Evolutionary conservation across 1,140 invertebrate species (phyloP).

Genomic region (Cherax quadricarinatus): DNA sequence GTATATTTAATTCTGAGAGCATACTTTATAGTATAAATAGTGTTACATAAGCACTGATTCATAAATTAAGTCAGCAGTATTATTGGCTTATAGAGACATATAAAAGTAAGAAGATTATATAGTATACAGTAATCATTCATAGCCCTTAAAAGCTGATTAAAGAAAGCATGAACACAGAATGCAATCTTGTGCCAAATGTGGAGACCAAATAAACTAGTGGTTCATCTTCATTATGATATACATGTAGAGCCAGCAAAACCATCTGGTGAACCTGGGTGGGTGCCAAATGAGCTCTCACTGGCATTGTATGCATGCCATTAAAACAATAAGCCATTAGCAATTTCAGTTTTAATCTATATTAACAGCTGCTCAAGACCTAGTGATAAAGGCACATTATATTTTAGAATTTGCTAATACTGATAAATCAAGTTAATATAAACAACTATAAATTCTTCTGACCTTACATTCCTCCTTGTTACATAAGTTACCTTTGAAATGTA

Average conservation of each 20-base stretch:
- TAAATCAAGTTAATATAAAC: not conserved
- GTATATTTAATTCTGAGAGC: not conserved
- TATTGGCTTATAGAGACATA: not conserved
- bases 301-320: not conserved
- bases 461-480: not conserved
- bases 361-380: not conserved
- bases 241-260: no score
- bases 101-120: conserved; percentile 4
- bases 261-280: no score
- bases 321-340: conserved; percentile 4
- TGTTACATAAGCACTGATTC: not conserved
- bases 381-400: not conserved
- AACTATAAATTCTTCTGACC: not conserved
- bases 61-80: not conserved
- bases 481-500: not conserved
- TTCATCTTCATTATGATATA: not conserved
- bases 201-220: not conserved
- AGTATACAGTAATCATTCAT: not conserved
- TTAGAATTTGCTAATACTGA: not conserved
- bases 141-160: not conserved
- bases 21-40: not conserved
- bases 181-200: not conserved
- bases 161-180: not conserved
- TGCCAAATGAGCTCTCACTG: no score
- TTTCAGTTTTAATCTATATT: not conserved